phyloP scores from a whole-genome alignment of 1,140 invertebrate species.

The Bombus sibiricus region DNA sequence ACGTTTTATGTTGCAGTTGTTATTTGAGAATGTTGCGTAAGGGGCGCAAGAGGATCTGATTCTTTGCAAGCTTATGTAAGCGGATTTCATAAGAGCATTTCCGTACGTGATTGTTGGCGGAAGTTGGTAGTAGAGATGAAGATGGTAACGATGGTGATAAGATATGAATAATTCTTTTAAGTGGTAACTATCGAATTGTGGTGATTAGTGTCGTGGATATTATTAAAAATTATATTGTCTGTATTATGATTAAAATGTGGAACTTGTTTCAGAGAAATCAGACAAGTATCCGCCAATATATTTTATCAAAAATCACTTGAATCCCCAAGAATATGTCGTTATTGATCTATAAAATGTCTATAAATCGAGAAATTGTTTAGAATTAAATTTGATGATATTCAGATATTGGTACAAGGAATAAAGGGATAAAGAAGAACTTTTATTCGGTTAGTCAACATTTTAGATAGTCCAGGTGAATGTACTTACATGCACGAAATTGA shows the following conservation, averaged over 20 bases:
- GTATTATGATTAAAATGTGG: no score
- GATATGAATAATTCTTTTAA: not conserved
- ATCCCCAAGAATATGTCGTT: no score
- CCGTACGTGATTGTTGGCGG: not conserved
- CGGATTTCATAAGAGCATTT: conserved; percentile 8
- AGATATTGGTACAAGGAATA: not conserved
- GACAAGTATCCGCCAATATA: no score
- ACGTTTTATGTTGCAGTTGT: not conserved
- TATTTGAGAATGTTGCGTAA: conserved; percentile 5
- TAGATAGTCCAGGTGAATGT: not conserved
- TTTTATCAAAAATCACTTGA: no score
- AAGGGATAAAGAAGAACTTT: not conserved
- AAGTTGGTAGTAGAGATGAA: not conserved
- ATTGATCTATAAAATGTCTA: no score
- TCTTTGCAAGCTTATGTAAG: conserved; percentile 6
- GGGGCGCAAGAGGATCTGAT: not conserved
- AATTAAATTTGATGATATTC: not conserved
- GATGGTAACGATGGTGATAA: not conserved
- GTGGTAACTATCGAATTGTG: not conserved
- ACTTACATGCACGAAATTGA: not conserved
- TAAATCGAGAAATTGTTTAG: no score
- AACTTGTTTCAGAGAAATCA: no score
- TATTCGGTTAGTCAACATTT: not conserved
- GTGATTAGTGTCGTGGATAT: not conserved
- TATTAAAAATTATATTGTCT: not conserved